Evolutionary conservation across 2,797 vertebrate species (phyloP), one percentile per base, ranked within the genome.

Genomic region (Pygocentrus nattereri): DNA sequence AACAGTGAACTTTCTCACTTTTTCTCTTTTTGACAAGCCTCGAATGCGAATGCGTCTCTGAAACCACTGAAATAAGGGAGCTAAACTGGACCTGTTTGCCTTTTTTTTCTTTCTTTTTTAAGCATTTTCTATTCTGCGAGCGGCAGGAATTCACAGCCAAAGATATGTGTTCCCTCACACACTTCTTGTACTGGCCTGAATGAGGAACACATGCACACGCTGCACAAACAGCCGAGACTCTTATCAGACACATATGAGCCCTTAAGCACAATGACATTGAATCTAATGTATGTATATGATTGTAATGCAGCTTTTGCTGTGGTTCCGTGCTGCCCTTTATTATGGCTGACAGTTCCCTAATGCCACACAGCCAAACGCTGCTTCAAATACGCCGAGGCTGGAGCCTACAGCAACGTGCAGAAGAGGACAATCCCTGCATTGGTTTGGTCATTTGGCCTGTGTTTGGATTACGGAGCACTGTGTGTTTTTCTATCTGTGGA

Each of bases 201-300:
- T 71, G 41, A 79, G 67, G 56, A 71, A 49, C 68, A 72, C 54
- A 71, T 78, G 77, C n/a, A 27, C 18, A 13, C n/a, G 59, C 41
- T n/a, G 59, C 31, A 56, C 58, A 47, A 38, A 49, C 38, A 61
- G n/a, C 34, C 18, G 50, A 58, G 25, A 11, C 52, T 77, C 5
- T 79, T 62, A 82, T 74, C 71, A 64, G 15, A 72, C 64, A 59
- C 72, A 82, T 54, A 75, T 77, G 68, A 71, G 68, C 52, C 74
- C 47, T 77, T 10, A 64, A 82, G 69, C 58, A 34, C 23, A 23
- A 52, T 74, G 62, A 41, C 52, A 27, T 56, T 56, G 18, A 6
- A 38, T 73, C 21, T 56, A 30, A n/a, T 58, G 52, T 73, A 16
- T 59, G 31, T 58, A 49, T 38, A 58, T 30, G 13, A 58, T 38